Base-by-base conservation (phyloP, 1,140 invertebrate species). In the Brachionus calyciflorus region DNA sequence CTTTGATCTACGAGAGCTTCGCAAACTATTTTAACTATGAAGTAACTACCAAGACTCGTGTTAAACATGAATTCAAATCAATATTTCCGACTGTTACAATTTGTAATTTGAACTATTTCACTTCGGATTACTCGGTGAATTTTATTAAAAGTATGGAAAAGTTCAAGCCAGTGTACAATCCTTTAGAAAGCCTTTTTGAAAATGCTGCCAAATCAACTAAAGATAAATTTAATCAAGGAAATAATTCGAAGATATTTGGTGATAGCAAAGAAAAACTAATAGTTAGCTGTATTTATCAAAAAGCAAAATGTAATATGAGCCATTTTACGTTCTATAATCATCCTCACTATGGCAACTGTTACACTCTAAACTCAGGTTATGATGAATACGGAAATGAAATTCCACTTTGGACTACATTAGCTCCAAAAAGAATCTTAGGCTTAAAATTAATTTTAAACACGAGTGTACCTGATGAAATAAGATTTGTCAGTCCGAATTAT, bases 31-130 rank as follows among this genome's bases (percentile, higher is more conserved):
- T 21, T 37, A 37, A 63, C 12, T 63, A 19, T 63, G 30, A 41
- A 37, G 57, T 63, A n/a, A 63, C 30, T 17, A 40, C 57, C 14
- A 63, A 33, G 12, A 40, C 57, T 1, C 30, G 57, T 21, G 5
- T 63, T 7, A n/a, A 37, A 40, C n/a, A 12, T 63, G 57, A 63
- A 10, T 40, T 30, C 37, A 2, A 14, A 2, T n/a, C 28, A 14
- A 5, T 60, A 17, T 60, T 60, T 9, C 55, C 55, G 26, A 40
- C 57, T 17, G 33, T 63, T 9, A 63, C 57, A 7, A 63, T 63
- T 63, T 63, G 57, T 19, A 63, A 63, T 21, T 1, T 63, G 3
- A 63, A 63, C 17, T 40, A 63, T 40, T 63, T 63, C 40, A 63
- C 57, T 19, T 19, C 28, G 19, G 30, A 63, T 40, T 63, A n/a